Evolutionary conservation across 53 echinoderm and acorn worm species (phyloP).

Genomic region (Arbacia lixula): DNA sequence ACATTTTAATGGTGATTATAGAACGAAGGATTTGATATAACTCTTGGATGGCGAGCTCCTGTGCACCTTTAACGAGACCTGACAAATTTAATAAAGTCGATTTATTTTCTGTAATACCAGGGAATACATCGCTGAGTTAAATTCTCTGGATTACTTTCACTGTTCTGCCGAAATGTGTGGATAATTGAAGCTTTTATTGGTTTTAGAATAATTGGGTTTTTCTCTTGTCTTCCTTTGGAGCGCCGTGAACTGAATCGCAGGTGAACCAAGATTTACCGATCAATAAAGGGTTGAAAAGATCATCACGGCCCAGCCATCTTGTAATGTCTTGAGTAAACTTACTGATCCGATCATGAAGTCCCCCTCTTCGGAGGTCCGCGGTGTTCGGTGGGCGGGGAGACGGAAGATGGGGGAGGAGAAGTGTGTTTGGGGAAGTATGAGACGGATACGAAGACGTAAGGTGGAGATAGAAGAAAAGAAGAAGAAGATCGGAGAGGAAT

Average conservation of each 20-base stretch:
- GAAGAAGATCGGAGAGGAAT: too few species aligned
- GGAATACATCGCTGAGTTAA: conserved; percentile 43
- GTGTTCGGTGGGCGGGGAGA: not conserved
- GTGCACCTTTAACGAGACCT: conserved; percentile 53
- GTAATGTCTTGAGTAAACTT: conserved; percentile 2
- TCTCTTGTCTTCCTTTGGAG: conserved; percentile 19
- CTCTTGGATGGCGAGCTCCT: conserved; percentile 35
- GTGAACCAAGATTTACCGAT: conserved; percentile 40
- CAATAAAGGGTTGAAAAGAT: conserved; percentile 2
- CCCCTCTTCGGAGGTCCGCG: not conserved
- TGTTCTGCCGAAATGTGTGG: conserved; percentile 27
- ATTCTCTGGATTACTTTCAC: conserved; percentile 38
- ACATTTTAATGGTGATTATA: conserved; percentile 56
- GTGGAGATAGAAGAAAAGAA: too few species aligned
- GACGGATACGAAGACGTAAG: too few species aligned
- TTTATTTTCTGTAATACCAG: conserved; percentile 46
- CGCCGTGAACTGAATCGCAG: conserved; percentile 17
- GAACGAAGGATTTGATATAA: conserved; percentile 37
- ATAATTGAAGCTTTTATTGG: conserved; percentile 54
- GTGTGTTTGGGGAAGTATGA: too few species aligned
- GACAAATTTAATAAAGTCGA: conserved; percentile 57
- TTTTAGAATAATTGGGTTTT: conserved; percentile 52
- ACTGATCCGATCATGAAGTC: not conserved
- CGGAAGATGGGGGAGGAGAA: too few species aligned
- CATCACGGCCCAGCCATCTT: conserved; percentile 8